Evolutionary conservation across 2,888 invertebrate species (phyloP).

Genomic region (Omphaloscelis lunosa): DNA sequence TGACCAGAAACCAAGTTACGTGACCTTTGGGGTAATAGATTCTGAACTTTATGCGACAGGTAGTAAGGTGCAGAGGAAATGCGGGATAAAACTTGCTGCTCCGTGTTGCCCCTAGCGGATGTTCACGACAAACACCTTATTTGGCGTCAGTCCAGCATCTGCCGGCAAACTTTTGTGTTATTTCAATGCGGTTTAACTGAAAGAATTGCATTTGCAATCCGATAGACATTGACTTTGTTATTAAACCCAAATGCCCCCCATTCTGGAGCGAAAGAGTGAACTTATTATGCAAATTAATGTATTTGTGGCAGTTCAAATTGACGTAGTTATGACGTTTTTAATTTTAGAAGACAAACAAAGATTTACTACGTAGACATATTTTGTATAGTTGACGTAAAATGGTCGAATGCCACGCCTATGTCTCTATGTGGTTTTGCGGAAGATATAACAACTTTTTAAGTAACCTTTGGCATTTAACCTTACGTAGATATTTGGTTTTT

Average conservation of each 20-base stretch:
- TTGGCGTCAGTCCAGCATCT: conserved; percentile 87
- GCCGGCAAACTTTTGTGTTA: conserved; percentile 87
- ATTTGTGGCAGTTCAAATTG: conserved; percentile 20
- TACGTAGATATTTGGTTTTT: conserved; percentile 31
- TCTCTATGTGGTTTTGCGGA: conserved; percentile 39
- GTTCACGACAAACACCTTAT: conserved; percentile 89
- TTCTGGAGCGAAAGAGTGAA: conserved; percentile 47
- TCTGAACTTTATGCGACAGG: conserved; percentile 70
- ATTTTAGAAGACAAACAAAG: conserved; percentile 14
- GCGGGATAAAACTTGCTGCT: conserved; percentile 70
- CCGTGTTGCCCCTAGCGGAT: conserved; percentile 82
- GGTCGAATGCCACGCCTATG: conserved; percentile 26
- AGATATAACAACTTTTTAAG: conserved; percentile 31
- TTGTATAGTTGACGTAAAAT: conserved; percentile 34
- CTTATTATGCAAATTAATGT: conserved; percentile 41
- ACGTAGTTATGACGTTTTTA: conserved; percentile 27
- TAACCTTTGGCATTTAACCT: conserved; percentile 36
- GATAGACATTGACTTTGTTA: conserved; percentile 70
- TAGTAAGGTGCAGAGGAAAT: conserved; percentile 65
- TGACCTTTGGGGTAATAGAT: conserved; percentile 62
- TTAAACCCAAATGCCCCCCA: conserved; percentile 31
- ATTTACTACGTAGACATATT: conserved; percentile 20
- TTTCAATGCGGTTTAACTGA: conserved; percentile 87
- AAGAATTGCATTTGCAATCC: conserved; percentile 78
- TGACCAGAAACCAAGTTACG: conserved; percentile 73